Percentiles rank a stretch among this genome's conserved stretches.
phyloP scores from a whole-genome alignment of 2,888 invertebrate species.

The Spodoptera littoralis region DNA sequence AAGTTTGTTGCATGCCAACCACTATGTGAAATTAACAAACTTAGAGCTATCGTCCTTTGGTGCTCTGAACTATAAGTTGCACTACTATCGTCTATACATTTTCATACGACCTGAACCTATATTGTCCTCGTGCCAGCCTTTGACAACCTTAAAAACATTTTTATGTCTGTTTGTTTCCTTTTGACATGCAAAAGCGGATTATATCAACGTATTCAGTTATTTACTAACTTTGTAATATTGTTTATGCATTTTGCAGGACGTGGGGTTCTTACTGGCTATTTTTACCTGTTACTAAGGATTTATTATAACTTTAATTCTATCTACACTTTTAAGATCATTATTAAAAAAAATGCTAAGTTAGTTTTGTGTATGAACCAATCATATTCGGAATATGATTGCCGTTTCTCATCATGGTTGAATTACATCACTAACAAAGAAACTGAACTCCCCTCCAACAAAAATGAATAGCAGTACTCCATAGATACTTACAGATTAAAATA shows the following conservation, averaged over 20 bases:
- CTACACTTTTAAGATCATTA: too few species aligned
- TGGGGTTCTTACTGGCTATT: too few species aligned
- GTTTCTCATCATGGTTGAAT: background rate
- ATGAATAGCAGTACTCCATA: constrained; percentile 13
- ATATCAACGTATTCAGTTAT: too few species aligned
- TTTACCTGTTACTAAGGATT: too few species aligned
- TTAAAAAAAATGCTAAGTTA: too few species aligned
- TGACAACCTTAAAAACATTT: background rate
- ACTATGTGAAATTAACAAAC: constrained; percentile 84
- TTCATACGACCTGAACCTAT: constrained; percentile 58
- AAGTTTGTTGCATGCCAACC: constrained; percentile 78
- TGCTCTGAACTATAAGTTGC: constrained; percentile 66
- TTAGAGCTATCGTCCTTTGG: constrained; percentile 73
- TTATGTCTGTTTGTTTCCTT: background rate
- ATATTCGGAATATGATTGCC: too few species aligned
- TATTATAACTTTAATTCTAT: too few species aligned
- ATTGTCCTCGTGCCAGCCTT: constrained; percentile 28
- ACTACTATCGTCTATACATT: constrained; percentile 73
- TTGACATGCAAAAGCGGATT: background rate
- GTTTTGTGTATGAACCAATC: too few species aligned
- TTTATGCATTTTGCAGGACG: too few species aligned
- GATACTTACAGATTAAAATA: constrained; percentile 42
- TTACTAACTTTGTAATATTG: too few species aligned
- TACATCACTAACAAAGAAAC: background rate
- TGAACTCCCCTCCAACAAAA: constrained; percentile 16